Conservation (phyloP, 1,140 invertebrate species). For the Dinothrombium tinctorium region DNA sequence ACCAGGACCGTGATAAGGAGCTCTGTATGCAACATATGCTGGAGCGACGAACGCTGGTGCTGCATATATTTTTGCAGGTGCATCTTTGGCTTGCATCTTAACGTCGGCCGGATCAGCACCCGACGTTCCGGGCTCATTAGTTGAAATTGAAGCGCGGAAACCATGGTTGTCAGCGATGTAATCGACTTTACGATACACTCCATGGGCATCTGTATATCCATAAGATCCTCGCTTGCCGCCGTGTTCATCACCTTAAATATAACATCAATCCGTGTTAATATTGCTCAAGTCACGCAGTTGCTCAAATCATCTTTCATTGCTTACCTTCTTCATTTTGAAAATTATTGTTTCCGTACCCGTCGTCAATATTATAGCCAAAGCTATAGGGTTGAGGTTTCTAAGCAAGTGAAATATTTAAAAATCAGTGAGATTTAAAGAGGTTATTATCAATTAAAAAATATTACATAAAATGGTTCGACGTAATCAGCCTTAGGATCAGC, state of each 20-base stretch:
- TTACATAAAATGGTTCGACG: neutral
- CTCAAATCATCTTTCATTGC: too few species aligned
- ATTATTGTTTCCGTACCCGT: conserved; percentile 13
- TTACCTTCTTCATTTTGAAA: conserved; percentile 13
- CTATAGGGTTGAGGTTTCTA: conserved; percentile 10
- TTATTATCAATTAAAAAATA: neutral
- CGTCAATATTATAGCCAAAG: conserved; percentile 14
- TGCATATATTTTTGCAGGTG: too few species aligned
- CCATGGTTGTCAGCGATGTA: conserved; percentile 15
- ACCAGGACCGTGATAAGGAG: too few species aligned
- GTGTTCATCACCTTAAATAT: neutral
- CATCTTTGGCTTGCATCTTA: too few species aligned
- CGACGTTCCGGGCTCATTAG: conserved; percentile 9
- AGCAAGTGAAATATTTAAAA: neutral
- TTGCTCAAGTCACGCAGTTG: too few species aligned
- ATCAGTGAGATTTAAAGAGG: neutral
- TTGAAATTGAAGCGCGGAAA: conserved; percentile 20
- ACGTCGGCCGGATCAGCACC: conserved; percentile 9
- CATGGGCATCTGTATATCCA: conserved; percentile 3
- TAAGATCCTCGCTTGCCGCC: neutral
- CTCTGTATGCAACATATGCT: too few species aligned
- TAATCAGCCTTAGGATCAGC: neutral
- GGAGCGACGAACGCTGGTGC: too few species aligned
- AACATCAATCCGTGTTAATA: too few species aligned
- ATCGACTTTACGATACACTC: conserved; percentile 10